These are phyloP conservation scores for Seira musarum DNA, from an alignment of 2,888 invertebrate species.

Conservation along the genomic window DNA sequence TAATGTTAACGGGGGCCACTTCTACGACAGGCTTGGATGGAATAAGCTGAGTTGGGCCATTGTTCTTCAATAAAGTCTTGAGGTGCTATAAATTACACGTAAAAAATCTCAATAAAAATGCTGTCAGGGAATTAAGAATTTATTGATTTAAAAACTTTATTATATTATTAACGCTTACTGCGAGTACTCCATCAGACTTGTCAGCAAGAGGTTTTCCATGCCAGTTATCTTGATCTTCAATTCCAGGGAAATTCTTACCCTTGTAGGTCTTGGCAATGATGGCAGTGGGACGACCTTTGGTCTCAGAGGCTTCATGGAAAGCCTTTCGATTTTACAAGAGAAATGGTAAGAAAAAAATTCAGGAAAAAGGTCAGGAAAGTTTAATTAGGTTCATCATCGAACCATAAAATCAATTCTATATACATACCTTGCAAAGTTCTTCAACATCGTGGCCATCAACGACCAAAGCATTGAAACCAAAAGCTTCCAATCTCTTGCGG, in stretches of 20 bases:
- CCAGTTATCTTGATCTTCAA: conserved; percentile 96
- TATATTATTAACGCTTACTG: conserved; percentile 72
- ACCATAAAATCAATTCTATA: no score
- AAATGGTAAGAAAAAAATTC: no score
- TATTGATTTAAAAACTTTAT: no score
- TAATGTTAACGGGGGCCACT: conserved; percentile 83
- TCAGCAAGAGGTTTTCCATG: conserved; percentile 97
- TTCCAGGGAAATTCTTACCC: conserved; percentile 89
- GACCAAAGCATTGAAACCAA: conserved; percentile 91
- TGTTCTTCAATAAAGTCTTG: conserved; percentile 79
- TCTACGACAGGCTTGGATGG: conserved; percentile 80
- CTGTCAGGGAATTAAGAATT: neutral
- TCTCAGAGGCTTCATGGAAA: conserved; percentile 84
- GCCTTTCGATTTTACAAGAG: no score
- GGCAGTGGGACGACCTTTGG: conserved; percentile 90
- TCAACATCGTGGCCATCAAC: conserved; percentile 98
- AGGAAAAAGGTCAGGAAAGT: no score
- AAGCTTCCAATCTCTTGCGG: conserved; percentile 87
- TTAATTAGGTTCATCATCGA: no score
- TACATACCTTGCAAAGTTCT: conserved; percentile 82
- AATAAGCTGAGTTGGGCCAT: conserved; percentile 77
- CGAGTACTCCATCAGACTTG: conserved; percentile 81
- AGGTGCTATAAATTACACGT: conserved; percentile 75
- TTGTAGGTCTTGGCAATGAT: conserved; percentile 97
- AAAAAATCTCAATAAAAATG: conserved; percentile 8